Conservation (phyloP, 2,797 vertebrate genomes). For the Botia almorhae region DNA sequence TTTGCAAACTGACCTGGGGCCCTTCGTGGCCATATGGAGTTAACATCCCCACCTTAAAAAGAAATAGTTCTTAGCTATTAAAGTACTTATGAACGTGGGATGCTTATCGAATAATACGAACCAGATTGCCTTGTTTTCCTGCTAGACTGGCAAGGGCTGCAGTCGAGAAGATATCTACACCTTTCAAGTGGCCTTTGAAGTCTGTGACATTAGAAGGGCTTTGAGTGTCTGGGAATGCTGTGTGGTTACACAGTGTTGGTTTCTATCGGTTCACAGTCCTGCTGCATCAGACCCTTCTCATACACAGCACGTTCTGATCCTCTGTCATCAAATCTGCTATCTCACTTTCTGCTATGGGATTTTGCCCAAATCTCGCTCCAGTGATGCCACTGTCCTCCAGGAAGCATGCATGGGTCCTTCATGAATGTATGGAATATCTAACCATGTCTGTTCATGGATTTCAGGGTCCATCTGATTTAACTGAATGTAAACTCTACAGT, state of each 20-base stretch:
- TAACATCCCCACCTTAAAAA: slow-evolving; percentile 74
- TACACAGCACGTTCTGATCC: not conserved
- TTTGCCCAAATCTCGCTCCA: slow-evolving; percentile 18
- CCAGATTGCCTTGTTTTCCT: slow-evolving; percentile 78
- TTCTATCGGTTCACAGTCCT: slow-evolving; percentile 28
- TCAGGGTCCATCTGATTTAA: slow-evolving; percentile 66
- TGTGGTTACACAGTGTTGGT: slow-evolving; percentile 55
- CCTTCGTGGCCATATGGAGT: slow-evolving; percentile 48
- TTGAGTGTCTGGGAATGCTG: slow-evolving; percentile 69
- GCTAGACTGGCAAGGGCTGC: slow-evolving; percentile 63
- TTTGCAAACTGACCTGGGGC: slow-evolving; percentile 60
- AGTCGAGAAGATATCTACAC: slow-evolving; percentile 73
- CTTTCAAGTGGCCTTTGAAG: slow-evolving; percentile 80
- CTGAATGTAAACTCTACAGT: slow-evolving; percentile 54
- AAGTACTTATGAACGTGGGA: slow-evolving; percentile 85
- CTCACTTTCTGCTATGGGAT: not conserved
- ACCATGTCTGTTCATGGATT: slow-evolving; percentile 63
- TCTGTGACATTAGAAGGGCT: slow-evolving; percentile 65
- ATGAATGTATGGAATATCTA: slow-evolving; percentile 56
- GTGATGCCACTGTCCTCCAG: slow-evolving; percentile 7
- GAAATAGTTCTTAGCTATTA: slow-evolving; percentile 77
- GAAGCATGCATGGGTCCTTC: slow-evolving; percentile 34
- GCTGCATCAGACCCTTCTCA: not conserved
- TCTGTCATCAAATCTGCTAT: not conserved
- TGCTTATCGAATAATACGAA: slow-evolving; percentile 89